These are phyloP conservation scores for Pachypeltis micranthus DNA, from an alignment of 1,140 invertebrate species.

Conservation along the genomic window DNA sequence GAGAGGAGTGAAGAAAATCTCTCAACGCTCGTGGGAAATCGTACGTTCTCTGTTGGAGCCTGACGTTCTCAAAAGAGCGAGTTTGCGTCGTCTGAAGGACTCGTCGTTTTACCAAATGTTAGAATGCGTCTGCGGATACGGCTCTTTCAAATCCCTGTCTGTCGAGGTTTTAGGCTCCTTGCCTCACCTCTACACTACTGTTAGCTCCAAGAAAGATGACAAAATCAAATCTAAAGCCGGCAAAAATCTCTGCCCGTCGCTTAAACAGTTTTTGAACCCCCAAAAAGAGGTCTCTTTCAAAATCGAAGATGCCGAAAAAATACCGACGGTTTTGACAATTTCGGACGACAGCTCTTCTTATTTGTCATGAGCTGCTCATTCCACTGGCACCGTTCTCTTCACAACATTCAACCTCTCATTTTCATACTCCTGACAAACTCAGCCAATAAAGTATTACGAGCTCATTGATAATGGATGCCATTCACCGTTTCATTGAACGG, in stretches of 20 bases:
- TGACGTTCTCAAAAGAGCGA: not conserved
- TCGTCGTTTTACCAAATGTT: not conserved
- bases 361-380: no score
- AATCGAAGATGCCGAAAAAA: not conserved
- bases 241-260: not conserved
- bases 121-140: not conserved
- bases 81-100: not conserved
- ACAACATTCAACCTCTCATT: no score
- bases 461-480: no score
- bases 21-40: not conserved
- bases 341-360: no score
- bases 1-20: not conserved
- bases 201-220: not conserved
- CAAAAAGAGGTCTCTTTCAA: not conserved
- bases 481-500: no score
- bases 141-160: not conserved
- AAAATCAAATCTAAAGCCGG: not conserved
- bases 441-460: no score
- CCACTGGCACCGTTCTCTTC: no score
- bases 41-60: not conserved
- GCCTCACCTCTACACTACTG: not conserved
- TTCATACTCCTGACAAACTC: no score
- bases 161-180: not conserved
- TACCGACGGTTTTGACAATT: no score
- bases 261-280: not conserved